Conservation (phyloP, 2,797 vertebrate species). For the Ara ararauna region DNA sequence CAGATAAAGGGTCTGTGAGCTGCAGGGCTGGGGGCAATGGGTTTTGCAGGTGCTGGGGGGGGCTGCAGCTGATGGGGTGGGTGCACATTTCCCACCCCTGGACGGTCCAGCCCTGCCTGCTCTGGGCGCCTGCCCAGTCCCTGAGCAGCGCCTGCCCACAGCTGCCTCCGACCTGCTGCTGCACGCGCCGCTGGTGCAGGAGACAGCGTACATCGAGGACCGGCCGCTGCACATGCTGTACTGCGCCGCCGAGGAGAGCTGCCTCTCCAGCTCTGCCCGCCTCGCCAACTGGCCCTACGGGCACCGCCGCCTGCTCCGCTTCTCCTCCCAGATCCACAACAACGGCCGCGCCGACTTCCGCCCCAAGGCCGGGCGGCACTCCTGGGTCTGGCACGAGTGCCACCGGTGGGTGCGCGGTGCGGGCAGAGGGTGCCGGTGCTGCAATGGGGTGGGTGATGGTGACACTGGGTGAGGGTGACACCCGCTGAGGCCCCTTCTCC, state of each 20-base stretch:
- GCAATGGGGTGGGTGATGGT: not conserved
- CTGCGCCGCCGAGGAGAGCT: constrained; percentile 96
- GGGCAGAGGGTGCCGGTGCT: not conserved
- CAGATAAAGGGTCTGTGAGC: no score
- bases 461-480: fast-evolving
- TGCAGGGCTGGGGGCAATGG: fast-evolving
- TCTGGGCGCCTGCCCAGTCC: fast-evolving
- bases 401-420: constrained; percentile 82
- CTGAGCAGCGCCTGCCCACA: constrained; percentile 57
- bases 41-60: not conserved
- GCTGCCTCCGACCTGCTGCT: constrained; percentile 94
- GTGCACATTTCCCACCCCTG: fast-evolving
- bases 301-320: constrained; percentile 94
- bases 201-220: constrained; percentile 96
- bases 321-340: constrained; percentile 99
- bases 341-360: constrained; percentile 94
- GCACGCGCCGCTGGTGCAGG: constrained; percentile 90
- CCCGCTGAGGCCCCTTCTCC: not conserved
- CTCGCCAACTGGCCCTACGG: constrained; percentile 97
- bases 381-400: constrained; percentile 99
- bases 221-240: constrained; percentile 97
- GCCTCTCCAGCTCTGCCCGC: constrained; percentile 89
- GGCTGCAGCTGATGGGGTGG: fast-evolving
- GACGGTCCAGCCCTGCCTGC: not conserved
- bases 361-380: constrained; percentile 95